phyloP scores from a whole-genome alignment of 1,140 invertebrate genomes.

The Heliothis subflexa region DNA sequence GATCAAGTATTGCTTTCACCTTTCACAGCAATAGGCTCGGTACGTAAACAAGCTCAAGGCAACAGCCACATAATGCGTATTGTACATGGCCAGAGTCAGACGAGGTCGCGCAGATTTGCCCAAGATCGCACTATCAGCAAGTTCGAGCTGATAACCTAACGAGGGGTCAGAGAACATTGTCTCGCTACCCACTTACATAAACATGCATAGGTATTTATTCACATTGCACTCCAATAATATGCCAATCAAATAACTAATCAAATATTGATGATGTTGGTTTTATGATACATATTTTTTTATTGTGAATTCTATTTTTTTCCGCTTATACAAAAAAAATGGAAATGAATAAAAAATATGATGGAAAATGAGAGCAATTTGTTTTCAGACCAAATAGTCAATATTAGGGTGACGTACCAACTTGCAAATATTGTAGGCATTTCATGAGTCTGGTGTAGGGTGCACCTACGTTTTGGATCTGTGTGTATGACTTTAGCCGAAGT shows the following conservation, averaged over 20 bases:
- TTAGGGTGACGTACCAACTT: too few relatives aligned
- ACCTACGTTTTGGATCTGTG: too few relatives aligned
- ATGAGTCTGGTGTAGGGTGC: too few relatives aligned
- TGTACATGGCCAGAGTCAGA: slow-evolving; percentile 9
- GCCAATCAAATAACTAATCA: too few relatives aligned
- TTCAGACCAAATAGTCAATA: too few relatives aligned
- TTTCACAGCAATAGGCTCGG: not conserved
- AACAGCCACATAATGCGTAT: not conserved
- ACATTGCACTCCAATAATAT: not conserved
- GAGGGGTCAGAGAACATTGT: slow-evolving; percentile 3
- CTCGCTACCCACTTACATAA: not conserved
- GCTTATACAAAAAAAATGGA: not conserved
- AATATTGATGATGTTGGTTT: too few relatives aligned
- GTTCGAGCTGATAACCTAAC: slow-evolving; percentile 22
- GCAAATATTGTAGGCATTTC: too few relatives aligned
- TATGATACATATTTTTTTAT: too few relatives aligned
- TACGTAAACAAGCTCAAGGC: slow-evolving; percentile 9
- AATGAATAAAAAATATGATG: not conserved
- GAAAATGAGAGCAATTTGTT: too few relatives aligned
- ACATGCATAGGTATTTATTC: not conserved
- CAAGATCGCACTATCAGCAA: slow-evolving; percentile 39
- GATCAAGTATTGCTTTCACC: not conserved
- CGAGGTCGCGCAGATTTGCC: slow-evolving; percentile 36
- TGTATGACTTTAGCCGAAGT: too few relatives aligned
- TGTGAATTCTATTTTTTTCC: too few relatives aligned